Evolutionary conservation across 2,113 vertebrate species (phyloP).

Genomic region (Brachyhypopomus occidentalis): DNA sequence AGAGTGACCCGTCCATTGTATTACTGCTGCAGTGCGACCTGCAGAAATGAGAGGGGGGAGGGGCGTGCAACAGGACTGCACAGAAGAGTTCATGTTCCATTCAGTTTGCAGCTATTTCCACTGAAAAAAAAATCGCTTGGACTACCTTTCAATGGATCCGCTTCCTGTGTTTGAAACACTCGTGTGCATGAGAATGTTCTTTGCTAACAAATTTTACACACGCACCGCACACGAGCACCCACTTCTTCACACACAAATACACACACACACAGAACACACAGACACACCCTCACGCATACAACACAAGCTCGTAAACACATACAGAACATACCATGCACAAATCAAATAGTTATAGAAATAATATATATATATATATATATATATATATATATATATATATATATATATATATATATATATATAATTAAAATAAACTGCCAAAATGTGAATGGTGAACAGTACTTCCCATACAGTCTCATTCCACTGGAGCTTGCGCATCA

Average conservation of each 20-base stretch:
- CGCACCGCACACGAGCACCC: slow-evolving; percentile 55
- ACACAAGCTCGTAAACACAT: slow-evolving; percentile 62
- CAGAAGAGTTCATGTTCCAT: slow-evolving; percentile 92
- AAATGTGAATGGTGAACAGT: slow-evolving; percentile 87
- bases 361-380: slow-evolving; percentile 64
- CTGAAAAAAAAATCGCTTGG: slow-evolving; percentile 86
- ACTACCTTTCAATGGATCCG: slow-evolving; percentile 99
- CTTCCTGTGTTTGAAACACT: slow-evolving; percentile 99
- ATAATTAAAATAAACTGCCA: slow-evolving; percentile 84
- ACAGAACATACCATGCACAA: slow-evolving; percentile 62
- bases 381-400: slow-evolving; percentile 51
- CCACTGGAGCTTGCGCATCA: slow-evolving; percentile 87
- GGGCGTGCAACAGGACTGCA: slow-evolving; percentile 86
- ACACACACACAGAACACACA: slow-evolving; percentile 32
- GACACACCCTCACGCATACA: slow-evolving; percentile 58
- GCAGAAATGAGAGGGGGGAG: slow-evolving; percentile 86
- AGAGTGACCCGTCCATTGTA: slow-evolving; percentile 98
- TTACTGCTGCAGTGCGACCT: slow-evolving; percentile 99
- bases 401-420: slow-evolving; percentile 67
- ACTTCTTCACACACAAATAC: slow-evolving; percentile 37
- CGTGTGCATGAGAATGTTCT: slow-evolving; percentile 99
- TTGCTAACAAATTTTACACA: slow-evolving; percentile 91
- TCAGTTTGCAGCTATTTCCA: slow-evolving; percentile 97
- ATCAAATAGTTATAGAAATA: slow-evolving; percentile 58
- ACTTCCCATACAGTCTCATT: slow-evolving; percentile 83